Evolutionary conservation across 1,140 invertebrate species (phyloP).

Genomic region (Akabosia matsudoensis): DNA sequence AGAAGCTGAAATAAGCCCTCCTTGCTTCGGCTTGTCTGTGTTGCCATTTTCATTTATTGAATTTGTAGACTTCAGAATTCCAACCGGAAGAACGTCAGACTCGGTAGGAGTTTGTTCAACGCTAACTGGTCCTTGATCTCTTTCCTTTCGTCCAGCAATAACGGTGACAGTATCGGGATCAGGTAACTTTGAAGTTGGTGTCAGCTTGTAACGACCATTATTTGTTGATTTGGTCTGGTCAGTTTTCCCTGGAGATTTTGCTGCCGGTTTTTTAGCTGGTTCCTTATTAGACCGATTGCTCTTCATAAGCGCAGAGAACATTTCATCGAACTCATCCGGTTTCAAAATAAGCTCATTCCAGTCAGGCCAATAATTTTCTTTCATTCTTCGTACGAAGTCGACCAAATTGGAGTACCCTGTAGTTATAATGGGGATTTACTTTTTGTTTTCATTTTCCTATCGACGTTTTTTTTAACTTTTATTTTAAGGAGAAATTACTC

Average conservation of each 20-base stretch:
- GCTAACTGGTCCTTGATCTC: background rate
- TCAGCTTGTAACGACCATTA: background rate
- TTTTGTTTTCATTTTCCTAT: background rate
- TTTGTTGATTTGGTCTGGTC: background rate
- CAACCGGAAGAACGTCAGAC: background rate
- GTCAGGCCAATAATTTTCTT: conserved; percentile 47
- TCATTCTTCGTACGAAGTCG: conserved; percentile 48
- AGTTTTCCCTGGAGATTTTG: background rate
- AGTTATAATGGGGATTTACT: background rate
- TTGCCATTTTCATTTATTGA: background rate
- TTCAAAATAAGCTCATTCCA: conserved; percentile 36
- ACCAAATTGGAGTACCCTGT: conserved; percentile 48
- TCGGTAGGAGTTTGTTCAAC: background rate
- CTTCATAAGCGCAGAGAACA: background rate
- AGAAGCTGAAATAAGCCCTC: background rate
- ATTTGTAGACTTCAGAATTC: background rate
- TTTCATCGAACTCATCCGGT: background rate
- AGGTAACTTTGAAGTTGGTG: background rate
- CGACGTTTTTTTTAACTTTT: background rate
- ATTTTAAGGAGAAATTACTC: conserved; percentile 44
- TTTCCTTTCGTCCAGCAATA: background rate
- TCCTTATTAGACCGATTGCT: background rate
- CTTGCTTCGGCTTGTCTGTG: background rate
- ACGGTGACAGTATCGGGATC: background rate
- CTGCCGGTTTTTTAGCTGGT: background rate